phyloP scores from a whole-genome alignment of 1,140 invertebrate genomes.

The Aphis craccivora region DNA sequence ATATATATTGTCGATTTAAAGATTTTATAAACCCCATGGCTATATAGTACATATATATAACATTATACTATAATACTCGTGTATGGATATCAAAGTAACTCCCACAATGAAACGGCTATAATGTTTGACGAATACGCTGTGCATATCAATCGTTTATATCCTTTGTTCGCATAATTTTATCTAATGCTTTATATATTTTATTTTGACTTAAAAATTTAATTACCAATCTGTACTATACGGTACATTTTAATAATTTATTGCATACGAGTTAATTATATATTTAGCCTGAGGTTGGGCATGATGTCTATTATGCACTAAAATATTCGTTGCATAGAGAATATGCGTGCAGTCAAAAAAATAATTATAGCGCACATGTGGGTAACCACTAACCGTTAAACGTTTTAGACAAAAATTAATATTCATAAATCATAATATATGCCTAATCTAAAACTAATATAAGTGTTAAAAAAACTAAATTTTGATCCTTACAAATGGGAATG shows the following conservation, averaged over 20 bases:
- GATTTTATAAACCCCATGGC: not conserved
- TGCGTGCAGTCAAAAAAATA: not conserved
- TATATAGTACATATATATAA: not conserved
- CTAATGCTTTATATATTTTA: not conserved
- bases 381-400: not conserved
- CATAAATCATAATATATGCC: not conserved
- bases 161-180: not conserved
- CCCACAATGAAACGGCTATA: not conserved
- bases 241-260: constrained; percentile 3
- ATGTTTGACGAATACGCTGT: not conserved
- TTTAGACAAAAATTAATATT: not conserved
- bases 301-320: not conserved
- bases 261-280: constrained; percentile 5
- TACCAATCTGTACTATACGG: not conserved
- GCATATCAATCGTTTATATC: not conserved
- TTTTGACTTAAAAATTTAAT: not conserved
- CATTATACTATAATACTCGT: not conserved
- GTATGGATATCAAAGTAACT: not conserved
- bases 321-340: not conserved
- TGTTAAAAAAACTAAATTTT: not conserved
- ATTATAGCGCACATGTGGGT: not conserved
- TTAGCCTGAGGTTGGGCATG: not conserved
- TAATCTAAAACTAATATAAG: not conserved
- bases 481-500: not conserved
- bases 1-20: not conserved